Base-by-base conservation (phyloP, 2,888 invertebrate genomes). In the Pandemis corylana region DNA sequence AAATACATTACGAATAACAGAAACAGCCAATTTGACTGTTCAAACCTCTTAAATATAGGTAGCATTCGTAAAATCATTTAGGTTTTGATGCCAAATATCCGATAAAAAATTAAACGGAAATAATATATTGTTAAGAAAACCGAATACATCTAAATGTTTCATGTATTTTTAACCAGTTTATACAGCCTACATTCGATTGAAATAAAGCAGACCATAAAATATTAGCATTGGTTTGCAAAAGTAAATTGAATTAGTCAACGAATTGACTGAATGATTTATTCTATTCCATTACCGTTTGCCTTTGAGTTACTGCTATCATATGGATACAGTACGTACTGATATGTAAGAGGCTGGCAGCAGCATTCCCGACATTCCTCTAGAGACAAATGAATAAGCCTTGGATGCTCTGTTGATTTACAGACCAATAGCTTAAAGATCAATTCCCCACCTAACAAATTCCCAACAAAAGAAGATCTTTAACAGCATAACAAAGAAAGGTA, bases 361-460 rank as follows among this genome's bases (percentile, higher is more conserved):
- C 56, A 49, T 28, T 49, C 56, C 73, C n/a, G 69, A 69, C 42
- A 59, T 68, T 64, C n/a, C 64, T 65, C 73, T 59, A 44, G 49
- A 56, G 73, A n/a, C 64, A 68, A 65, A 73, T 73, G 56, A 64
- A 49, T 73, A 64, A 49, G 68, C 5, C 13, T 13, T 20, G 46
- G 68, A 65, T 42, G 68, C 56, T 65, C 49, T 36, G 28, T 28
- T 69, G 64, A 49, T 64, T 64, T 69, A 49, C 68, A 64, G 64
- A 10, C 12, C 56, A 46, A 73, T 56, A 68, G 56, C 59, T 69
- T 68, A 41, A 42, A 51, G 36, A 46, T 46, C 64, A 64, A 56
- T 56, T 15, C 6, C 28, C 44, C 46, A 66, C 6, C 56, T 56
- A 6, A 20, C 59, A 61, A 53, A n/a, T 20, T 62, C 46, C 15